Evolutionary conservation across 2,113 vertebrate species (phyloP), one percentile per base, ranked within the genome.

Genomic region (Psittacula cyanocephala): DNA sequence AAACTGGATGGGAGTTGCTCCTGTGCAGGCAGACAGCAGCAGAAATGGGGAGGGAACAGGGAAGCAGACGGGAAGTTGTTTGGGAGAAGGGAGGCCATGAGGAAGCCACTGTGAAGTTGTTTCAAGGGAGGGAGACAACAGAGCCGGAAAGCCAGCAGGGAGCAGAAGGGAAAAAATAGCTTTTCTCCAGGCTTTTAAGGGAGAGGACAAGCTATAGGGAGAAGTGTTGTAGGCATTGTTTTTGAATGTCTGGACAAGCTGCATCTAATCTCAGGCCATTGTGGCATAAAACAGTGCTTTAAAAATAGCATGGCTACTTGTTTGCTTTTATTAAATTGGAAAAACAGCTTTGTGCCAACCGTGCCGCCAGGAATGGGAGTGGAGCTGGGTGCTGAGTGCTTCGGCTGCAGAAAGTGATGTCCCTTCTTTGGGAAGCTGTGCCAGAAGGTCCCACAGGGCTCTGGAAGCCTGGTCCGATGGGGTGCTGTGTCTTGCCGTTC

Each of bases 151-250:
- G 91, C 74, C 93, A 93, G 91, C 91, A 27, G 86, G 95, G 94
- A 96, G 93, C 89, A 93, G 86, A 90, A 94, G 82, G 95, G 94
- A 95, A 95, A 96, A 96, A 96, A 96, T 92, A 96, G 87, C 84
- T 90, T 92, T 97, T 90, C 87, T 84, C 70, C 55, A 29, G 53
- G 84, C 89, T 97, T 97, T 95, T 90, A 85, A 94, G 80, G 53
- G 84, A 91, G 87, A 95, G 63, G 76, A 55, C 52, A 91, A 52
- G 79, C 86, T 57, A 33, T 11, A 71, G 50, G 62, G 87, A 87
- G 74, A 79, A 57, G 33, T 68, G 35, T 11, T 85, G 74, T 47
- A 63, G 86, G 81, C 89, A 96, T 97, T 95, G 94, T 96, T 97
- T 92, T 72, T 89, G 55, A 81, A 71, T 22, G 89, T 96, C 81